A percentile compares a stretch with the other conserved stretches of the same genome.
These are phyloP conservation scores for Hemitrygon akajei DNA, from an alignment of 2,797 vertebrate species.

Conservation along the genomic window DNA sequence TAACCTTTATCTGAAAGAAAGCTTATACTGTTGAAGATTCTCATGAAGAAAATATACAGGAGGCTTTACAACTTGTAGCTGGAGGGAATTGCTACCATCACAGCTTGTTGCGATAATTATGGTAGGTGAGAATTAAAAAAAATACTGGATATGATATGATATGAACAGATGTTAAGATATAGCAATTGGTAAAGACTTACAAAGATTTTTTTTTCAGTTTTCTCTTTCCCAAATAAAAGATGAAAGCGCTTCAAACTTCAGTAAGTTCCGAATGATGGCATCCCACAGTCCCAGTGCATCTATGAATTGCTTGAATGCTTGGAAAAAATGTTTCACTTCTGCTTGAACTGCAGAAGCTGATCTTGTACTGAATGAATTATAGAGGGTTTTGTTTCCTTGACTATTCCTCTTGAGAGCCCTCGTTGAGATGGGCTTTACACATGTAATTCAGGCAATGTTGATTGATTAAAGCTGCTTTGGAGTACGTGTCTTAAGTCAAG, in stretches of 20 bases:
- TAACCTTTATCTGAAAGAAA: too few species aligned
- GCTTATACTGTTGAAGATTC: background rate
- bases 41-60: background rate
- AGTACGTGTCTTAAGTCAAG: background rate
- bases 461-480: background rate
- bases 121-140: too few species aligned
- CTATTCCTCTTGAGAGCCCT: background rate
- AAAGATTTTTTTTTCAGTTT: background rate
- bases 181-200: too few species aligned
- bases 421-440: background rate
- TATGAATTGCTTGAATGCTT: background rate
- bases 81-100: background rate
- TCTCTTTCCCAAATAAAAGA: background rate
- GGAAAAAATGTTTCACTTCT: background rate
- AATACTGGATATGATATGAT: too few species aligned
- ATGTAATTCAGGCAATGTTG: background rate
- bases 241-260: background rate
- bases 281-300: background rate
- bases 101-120: background rate
- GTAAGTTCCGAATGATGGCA: background rate
- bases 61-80: background rate
- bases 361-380: background rate
- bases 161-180: too few species aligned
- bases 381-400: background rate
- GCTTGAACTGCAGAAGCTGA: background rate